Evolutionary conservation across 2,113 vertebrate genomes (phyloP), one percentile per base, ranked within the genome.

Genomic region (Acanthisitta chloris): DNA sequence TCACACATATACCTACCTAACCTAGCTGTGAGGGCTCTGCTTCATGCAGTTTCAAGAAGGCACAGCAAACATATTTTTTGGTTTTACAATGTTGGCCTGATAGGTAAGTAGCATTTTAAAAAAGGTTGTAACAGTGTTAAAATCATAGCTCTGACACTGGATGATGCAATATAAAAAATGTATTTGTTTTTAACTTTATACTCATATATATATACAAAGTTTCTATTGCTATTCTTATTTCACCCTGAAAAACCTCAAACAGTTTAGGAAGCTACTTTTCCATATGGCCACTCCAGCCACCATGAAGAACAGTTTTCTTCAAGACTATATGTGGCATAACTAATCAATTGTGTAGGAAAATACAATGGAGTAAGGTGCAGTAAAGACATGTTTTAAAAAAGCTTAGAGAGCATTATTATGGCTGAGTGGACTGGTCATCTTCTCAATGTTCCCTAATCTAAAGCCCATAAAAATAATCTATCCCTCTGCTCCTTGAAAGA

Each of bases 171-270:
- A 54, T 46, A 24, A 66, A 81, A 54, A 38, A 49, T 17, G 3
- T 18, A 87, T 64, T 81, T 87, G 26, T 38, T 88, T 94, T 71
- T 64, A 80, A 72, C 17, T 65, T 80, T 43, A 45, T 62, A 89
- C 46, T 86, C 28, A 61, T 62, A 74, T 69, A 67, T 69, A 67
- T 51, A 79, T 0, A 84, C 4, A 19, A 64, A 58, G 42, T 73
- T 69, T 58, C 71, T 77, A 73, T 14, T 3, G 8, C 36, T 40
- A 84, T 6, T 72, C 34, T 34, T 89, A 62, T 72, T 80, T 76
- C 36, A 88, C 17, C 12, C 28, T 70, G 42, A 78, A 84, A 81
- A 84, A 62, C 36, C 38, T 71, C 33, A 31, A 46, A 26, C 65
- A 79, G 31, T 72, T 88, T 54, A 38, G 21, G 57, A 90, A 90